Evolutionary conservation across 1,140 invertebrate species (phyloP).

Genomic region (Leptinotarsa defecta): DNA sequence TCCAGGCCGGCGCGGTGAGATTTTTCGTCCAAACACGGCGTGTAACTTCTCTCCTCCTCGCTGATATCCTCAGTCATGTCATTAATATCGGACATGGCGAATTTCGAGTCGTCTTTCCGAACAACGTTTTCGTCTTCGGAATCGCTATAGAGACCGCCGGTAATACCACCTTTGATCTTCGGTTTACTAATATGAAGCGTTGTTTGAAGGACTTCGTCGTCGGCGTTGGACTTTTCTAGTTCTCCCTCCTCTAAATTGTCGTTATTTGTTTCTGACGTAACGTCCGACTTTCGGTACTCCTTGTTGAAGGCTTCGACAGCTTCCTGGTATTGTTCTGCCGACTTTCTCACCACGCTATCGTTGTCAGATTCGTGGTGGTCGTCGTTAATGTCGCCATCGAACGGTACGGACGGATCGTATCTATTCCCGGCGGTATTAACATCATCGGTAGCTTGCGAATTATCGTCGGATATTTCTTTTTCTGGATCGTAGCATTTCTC

Average conservation of each 20-base stretch:
- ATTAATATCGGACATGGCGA: slow-evolving; percentile 51
- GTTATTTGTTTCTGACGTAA: slow-evolving; percentile 1
- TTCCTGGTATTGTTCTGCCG: neutral
- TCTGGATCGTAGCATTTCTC: slow-evolving; percentile 24
- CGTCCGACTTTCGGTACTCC: neutral
- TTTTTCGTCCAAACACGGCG: slow-evolving; percentile 67
- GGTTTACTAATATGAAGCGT: neutral
- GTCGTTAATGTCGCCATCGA: neutral
- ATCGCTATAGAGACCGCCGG: slow-evolving; percentile 49
- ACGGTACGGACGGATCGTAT: neutral
- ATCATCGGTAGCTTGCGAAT: neutral
- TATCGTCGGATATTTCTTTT: slow-evolving; percentile 10
- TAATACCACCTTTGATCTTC: neutral
- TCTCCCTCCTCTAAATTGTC: slow-evolving; percentile 35
- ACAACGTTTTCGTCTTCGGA: slow-evolving; percentile 51
- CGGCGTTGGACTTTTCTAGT: slow-evolving; percentile 13
- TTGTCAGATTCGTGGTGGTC: neutral
- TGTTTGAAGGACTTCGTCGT: neutral
- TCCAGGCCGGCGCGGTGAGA: slow-evolving; percentile 57
- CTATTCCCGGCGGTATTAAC: neutral
- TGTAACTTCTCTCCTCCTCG: slow-evolving; percentile 67
- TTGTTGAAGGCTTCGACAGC: neutral
- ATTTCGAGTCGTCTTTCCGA: slow-evolving; percentile 40
- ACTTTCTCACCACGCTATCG: neutral
- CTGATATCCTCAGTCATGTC: slow-evolving; percentile 64